phyloP scores from a whole-genome alignment of 2,797 vertebrate genomes.

The Argentina silus region DNA sequence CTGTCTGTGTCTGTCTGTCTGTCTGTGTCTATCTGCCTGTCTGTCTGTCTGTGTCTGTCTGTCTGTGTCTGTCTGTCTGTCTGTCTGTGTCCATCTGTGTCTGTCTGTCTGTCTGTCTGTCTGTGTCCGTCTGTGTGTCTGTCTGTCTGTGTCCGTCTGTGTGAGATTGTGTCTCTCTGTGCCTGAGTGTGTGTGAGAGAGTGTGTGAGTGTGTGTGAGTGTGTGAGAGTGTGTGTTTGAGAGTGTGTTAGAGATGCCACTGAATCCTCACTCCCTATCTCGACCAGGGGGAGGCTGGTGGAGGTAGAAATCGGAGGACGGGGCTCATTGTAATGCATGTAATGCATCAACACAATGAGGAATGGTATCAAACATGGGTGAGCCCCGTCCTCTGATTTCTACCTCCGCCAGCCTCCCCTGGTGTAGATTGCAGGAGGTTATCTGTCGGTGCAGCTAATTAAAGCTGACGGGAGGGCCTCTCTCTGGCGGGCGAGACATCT shows the following conservation, averaged over 20 bases:
- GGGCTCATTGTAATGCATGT: conserved; percentile 57
- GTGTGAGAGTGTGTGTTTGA: conserved; percentile 28
- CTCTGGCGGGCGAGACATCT: conserved; percentile 61
- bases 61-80: conserved; percentile 27
- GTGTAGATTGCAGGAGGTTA: conserved; percentile 69
- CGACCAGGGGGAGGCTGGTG: no score
- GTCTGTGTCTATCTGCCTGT: conserved; percentile 27
- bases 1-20: conserved; percentile 55
- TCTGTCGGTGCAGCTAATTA: conserved; percentile 72
- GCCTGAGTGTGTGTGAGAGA: conserved; percentile 63
- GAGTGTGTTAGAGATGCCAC: conserved; percentile 19
- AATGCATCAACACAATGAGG: no score
- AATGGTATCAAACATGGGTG: no score
- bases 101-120: neutral
- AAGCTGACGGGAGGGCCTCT: conserved; percentile 46
- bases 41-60: conserved; percentile 62
- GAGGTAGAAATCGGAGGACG: conserved; percentile 23
- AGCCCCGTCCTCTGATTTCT: neutral
- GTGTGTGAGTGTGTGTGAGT: conserved; percentile 50
- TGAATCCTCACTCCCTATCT: no score
- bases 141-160: conserved; percentile 62
- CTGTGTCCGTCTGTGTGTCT: no score
- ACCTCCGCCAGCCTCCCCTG: no score
- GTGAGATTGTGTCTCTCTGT: neutral
- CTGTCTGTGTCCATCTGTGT: conserved; percentile 25